These are phyloP conservation scores for Leptobrachium ailaonicum DNA, from an alignment of 2,113 vertebrate genomes.

Conservation along the genomic window DNA sequence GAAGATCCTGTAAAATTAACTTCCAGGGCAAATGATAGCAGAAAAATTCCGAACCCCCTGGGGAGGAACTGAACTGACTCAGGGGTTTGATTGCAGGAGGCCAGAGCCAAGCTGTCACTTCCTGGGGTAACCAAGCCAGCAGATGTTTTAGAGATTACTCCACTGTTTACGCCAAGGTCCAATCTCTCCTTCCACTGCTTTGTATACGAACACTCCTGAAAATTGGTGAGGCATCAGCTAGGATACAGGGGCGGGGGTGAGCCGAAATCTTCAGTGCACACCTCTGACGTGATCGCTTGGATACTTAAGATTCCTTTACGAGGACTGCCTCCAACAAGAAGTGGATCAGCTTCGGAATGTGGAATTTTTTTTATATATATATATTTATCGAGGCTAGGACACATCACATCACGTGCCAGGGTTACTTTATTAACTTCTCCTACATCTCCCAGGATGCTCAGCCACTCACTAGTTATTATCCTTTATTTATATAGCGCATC, in stretches of 20 bases:
- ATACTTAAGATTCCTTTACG: slow-evolving; percentile 37
- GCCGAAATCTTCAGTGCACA: slow-evolving; percentile 23
- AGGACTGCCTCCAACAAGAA: slow-evolving; percentile 26
- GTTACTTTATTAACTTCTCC: too few species aligned
- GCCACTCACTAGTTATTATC: too few species aligned
- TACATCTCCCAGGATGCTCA: too few species aligned
- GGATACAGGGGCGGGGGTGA: neutral
- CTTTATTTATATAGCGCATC: too few species aligned
- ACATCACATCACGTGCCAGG: too few species aligned
- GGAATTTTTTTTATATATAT: too few species aligned
- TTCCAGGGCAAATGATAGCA: slow-evolving; percentile 31
- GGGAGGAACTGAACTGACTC: slow-evolving; percentile 32
- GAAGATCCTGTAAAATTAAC: slow-evolving; percentile 20
- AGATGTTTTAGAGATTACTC: slow-evolving; percentile 23
- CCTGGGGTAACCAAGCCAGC: slow-evolving; percentile 29
- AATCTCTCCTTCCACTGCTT: slow-evolving; percentile 27
- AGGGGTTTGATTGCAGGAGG: neutral
- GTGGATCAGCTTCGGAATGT: slow-evolving; percentile 2
- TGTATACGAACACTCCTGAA: slow-evolving; percentile 18
- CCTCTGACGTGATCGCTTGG: slow-evolving; percentile 34
- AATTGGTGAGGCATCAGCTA: neutral
- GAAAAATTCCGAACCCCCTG: slow-evolving; percentile 25
- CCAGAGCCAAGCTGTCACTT: slow-evolving; percentile 12
- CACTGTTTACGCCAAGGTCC: slow-evolving; percentile 28
- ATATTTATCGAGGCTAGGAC: too few species aligned